These are phyloP conservation scores for Strigops habroptila DNA, from an alignment of 2,113 vertebrate genomes.

Conservation along the genomic window DNA sequence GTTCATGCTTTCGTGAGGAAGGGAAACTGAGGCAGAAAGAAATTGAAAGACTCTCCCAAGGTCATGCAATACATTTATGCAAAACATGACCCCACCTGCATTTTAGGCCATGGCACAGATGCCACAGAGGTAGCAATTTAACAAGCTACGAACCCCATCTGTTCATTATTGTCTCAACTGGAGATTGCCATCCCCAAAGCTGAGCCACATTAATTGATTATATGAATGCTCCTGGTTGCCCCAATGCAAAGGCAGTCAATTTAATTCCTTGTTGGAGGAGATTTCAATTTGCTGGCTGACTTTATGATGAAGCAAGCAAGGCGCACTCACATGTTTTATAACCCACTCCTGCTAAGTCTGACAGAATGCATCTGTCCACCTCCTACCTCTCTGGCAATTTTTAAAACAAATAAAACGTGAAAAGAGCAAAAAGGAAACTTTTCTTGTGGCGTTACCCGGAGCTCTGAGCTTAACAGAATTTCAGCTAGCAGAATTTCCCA, in stretches of 20 bases:
- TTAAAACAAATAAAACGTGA: slow-evolving; percentile 20
- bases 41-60: not conserved
- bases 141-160: slow-evolving; percentile 44
- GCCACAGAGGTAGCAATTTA: slow-evolving; percentile 36
- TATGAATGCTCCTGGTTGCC: slow-evolving; percentile 38
- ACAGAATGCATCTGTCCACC: slow-evolving; percentile 19
- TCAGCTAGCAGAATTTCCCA: not conserved
- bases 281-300: slow-evolving; percentile 47
- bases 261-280: slow-evolving; percentile 48
- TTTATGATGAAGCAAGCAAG: slow-evolving; percentile 28
- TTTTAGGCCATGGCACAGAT: slow-evolving; percentile 29
- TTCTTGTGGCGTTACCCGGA: not conserved
- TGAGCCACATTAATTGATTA: slow-evolving; percentile 49
- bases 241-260: slow-evolving; percentile 44
- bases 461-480: not conserved
- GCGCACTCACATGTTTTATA: not conserved
- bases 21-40: slow-evolving; percentile 21
- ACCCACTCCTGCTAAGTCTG: not conserved
- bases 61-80: not conserved
- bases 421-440: not conserved
- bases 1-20: not conserved
- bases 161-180: slow-evolving; percentile 52
- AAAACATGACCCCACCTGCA: slow-evolving; percentile 3
- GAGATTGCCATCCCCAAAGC: slow-evolving; percentile 39
- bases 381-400: slow-evolving; percentile 2